Evolutionary conservation across 2,888 invertebrate species (phyloP), one percentile per base, ranked within the genome.

Genomic region (Amblyjoppa proteus): DNA sequence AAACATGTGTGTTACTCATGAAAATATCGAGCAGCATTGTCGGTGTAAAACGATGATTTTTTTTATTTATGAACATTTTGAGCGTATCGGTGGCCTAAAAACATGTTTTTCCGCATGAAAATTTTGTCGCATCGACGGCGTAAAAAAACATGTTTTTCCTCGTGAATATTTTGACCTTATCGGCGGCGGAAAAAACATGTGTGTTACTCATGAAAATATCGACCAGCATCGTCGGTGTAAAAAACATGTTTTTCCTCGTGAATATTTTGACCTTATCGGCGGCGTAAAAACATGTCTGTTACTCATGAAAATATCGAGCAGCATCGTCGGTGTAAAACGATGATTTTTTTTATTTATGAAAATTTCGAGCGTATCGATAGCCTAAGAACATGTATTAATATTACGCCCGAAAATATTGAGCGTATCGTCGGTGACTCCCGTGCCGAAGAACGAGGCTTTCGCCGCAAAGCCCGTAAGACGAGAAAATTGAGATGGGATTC

Each of bases 81-180:
- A 6, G 6, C 34, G 34, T 7, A 6, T 7, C 34, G 34, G 5
- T 0, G 34, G 6, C 34, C 0, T 34, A 34, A 3, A 34, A 34
- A 6, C 34, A 34, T 34, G 34, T 34, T 3, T 34, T 34, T 34
- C 0, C 34, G 5, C 5, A 34, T 34, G 34, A 70, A 74, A 81
- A 69, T 49, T 45, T 70, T 25, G 69, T 28, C 69, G 20, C 61
- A 75, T 5, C 16, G 13, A 49, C 25, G 45, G 38, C 9, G 41
- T 45, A n/a, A n/a, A 34, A 34, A 34, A 34, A 51, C 53, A n/a
- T 20, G 53, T 53, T n/a, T 20, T 2, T 20, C 45, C 20, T 61
- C 51, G 51, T 16, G 61, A 70, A 74, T 70, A 70, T 49, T 68
- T 76, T 5, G 61, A 81, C 61, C 69, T 28, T 64, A 75, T 5